Evolutionary conservation across 2,797 vertebrate genomes (phyloP).

Genomic region (Alectoris magna): DNA sequence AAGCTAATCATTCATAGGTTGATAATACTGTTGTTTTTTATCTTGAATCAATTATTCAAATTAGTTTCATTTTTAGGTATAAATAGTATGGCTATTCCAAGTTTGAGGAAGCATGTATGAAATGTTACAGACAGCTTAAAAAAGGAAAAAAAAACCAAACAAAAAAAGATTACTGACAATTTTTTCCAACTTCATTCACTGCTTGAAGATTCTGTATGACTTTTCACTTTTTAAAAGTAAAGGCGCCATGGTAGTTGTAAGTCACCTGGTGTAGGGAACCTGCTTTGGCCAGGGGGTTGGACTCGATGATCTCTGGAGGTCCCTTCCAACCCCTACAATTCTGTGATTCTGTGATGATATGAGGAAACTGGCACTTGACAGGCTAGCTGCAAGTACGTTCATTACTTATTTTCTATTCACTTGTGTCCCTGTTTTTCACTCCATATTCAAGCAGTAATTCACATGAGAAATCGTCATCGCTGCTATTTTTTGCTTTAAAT

Average conservation of each 20-base stretch:
- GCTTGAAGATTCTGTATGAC: background rate
- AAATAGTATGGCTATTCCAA: background rate
- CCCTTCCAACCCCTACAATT: no score
- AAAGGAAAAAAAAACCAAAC: rapidly evolving
- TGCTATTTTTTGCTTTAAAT: constrained; percentile 8
- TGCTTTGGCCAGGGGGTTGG: no score
- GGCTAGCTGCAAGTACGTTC: background rate
- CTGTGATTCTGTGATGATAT: no score
- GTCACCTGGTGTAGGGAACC: no score
- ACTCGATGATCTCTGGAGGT: no score
- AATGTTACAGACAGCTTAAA: background rate
- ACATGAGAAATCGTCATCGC: background rate
- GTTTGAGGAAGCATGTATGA: background rate
- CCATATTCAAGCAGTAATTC: background rate
- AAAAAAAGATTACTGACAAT: background rate
- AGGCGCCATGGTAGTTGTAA: no score
- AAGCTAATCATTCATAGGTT: background rate
- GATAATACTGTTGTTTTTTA: background rate
- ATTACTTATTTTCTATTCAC: background rate
- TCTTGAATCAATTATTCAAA: background rate
- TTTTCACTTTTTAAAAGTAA: background rate
- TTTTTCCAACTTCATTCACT: background rate
- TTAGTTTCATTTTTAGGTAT: background rate
- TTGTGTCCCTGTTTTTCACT: background rate
- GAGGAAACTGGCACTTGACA: background rate